These are phyloP conservation scores for Delichon dasypus DNA, from an alignment of 2,797 vertebrate genomes.

Conservation along the genomic window DNA sequence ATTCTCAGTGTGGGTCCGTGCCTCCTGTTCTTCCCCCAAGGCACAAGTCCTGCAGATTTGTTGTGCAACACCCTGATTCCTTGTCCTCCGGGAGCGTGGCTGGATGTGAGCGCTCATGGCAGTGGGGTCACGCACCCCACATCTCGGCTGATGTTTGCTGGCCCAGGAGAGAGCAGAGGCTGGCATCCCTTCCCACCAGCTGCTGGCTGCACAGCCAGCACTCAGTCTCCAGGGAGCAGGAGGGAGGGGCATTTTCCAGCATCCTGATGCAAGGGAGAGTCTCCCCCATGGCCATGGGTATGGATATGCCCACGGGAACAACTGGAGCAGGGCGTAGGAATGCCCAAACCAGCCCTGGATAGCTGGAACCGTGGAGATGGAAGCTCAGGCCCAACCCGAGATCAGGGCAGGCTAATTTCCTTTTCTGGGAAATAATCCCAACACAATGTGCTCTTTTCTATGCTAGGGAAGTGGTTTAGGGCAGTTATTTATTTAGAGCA, in stretches of 20 bases:
- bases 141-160: background rate
- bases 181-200: background rate
- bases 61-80: background rate
- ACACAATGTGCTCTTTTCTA: background rate
- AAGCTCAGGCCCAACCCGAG: background rate
- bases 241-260: background rate
- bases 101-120: background rate
- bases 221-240: background rate
- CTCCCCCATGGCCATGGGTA: background rate
- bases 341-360: background rate
- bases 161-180: background rate
- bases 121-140: background rate
- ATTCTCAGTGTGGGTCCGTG: fast-evolving
- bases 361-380: background rate
- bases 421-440: background rate
- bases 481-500: background rate
- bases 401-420: background rate
- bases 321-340: background rate
- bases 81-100: background rate
- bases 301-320: fast-evolving
- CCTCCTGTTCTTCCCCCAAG: background rate
- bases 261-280: background rate
- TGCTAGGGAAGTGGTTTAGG: background rate
- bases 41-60: background rate
- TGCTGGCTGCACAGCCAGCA: background rate